phyloP scores from a whole-genome alignment of 2,113 vertebrate genomes.

The Bathybates hornii region DNA sequence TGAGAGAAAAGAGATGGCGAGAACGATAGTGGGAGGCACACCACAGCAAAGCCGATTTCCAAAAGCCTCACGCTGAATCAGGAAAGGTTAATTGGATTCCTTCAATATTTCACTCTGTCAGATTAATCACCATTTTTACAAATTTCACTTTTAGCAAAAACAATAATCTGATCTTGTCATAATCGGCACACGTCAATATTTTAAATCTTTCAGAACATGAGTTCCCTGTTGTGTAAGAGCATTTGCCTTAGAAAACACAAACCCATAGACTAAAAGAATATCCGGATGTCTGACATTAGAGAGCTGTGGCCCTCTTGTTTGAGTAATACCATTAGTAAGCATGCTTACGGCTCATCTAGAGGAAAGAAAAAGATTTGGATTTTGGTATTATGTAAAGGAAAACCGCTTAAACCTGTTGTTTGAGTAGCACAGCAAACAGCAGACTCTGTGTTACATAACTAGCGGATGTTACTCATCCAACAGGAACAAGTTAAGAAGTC shows the following conservation, averaged over 20 bases:
- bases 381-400: constrained; percentile 27
- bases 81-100: constrained; percentile 42
- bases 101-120: not conserved
- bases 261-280: not conserved
- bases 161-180: not conserved
- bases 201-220: not conserved
- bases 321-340: not conserved
- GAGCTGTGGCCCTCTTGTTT: not conserved
- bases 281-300: not conserved
- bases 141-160: not conserved
- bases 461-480: not conserved
- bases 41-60: not conserved
- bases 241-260: not conserved
- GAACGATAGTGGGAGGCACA: not conserved
- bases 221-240: not conserved
- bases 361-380: constrained; percentile 10
- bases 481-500: not conserved
- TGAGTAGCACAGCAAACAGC: not conserved
- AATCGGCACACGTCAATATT: not conserved
- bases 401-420: constrained; percentile 25
- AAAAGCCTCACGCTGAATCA: not conserved
- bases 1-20: not conserved
- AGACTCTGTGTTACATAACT: constrained; percentile 12
- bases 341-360: not conserved
- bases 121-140: not conserved